phyloP scores from a whole-genome alignment of 2,797 vertebrate genomes.

The Crocidura indochinensis region DNA sequence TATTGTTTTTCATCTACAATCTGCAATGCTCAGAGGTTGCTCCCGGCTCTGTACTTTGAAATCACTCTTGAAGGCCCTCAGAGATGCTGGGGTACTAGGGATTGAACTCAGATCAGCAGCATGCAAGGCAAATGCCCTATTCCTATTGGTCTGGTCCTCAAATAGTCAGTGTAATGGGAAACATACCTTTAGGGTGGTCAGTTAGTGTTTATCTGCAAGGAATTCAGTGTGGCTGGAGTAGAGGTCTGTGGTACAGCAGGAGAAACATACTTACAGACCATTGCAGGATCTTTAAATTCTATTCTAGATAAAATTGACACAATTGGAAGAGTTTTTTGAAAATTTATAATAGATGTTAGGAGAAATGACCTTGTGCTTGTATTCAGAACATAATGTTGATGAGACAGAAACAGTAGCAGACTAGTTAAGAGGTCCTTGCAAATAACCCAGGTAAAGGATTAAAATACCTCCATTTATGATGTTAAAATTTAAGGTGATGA shows the following conservation, averaged over 20 bases:
- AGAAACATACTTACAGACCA: neutral
- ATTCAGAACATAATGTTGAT: neutral
- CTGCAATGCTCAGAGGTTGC: no score
- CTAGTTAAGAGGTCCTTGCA: neutral
- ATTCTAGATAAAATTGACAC: neutral
- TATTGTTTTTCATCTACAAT: no score
- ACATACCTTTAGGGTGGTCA: neutral
- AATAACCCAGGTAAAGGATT: neutral
- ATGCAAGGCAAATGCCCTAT: no score
- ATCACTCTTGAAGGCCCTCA: no score
- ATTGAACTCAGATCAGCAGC: no score
- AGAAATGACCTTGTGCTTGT: neutral
- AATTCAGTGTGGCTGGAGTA: neutral
- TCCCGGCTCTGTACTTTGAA: no score
- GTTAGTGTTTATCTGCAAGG: neutral
- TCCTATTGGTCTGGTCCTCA: no score
- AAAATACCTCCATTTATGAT: neutral
- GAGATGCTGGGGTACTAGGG: no score
- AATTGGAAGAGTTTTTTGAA: neutral
- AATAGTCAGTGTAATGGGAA: neutral
- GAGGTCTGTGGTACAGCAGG: no score
- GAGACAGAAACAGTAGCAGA: neutral
- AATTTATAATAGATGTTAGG: neutral
- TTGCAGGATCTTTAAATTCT: neutral
- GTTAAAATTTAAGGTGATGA: neutral